A percentile compares a stretch with the other conserved stretches of the same genome.
These are phyloP conservation scores for Phylloscopus trochiloides DNA, from an alignment of 2,113 vertebrate genomes.

Conservation along the genomic window DNA sequence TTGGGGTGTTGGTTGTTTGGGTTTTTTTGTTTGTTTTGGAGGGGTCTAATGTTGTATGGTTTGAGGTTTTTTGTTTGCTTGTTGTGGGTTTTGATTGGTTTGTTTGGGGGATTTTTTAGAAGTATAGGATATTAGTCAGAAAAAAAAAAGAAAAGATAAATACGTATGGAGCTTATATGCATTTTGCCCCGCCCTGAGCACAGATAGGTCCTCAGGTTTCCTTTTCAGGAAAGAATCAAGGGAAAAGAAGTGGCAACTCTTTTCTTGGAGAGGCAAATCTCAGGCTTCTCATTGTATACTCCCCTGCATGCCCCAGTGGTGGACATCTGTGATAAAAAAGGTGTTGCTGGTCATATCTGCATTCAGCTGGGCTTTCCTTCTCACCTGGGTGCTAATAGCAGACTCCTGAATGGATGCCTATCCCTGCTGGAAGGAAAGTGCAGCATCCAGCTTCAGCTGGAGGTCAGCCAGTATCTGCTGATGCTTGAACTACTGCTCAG, in stretches of 20 bases:
- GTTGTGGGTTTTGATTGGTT: background rate
- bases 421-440: background rate
- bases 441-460: background rate
- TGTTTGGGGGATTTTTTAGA: rapidly evolving
- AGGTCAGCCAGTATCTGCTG: background rate
- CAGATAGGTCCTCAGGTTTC: background rate
- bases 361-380: background rate
- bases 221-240: background rate
- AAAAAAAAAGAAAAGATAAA: background rate
- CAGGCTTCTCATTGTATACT: background rate
- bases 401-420: background rate
- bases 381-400: background rate
- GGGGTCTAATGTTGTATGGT: background rate
- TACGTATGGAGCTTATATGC: background rate
- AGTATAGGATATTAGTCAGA: background rate
- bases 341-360: background rate
- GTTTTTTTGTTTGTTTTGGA: background rate
- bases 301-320: background rate
- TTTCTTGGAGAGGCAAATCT: background rate
- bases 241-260: background rate
- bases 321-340: background rate
- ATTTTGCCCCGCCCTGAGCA: background rate
- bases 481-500: background rate
- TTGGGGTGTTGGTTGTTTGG: background rate
- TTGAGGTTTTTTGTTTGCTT: background rate